A percentile compares a stretch with the other conserved stretches of the same genome.
Conservation (phyloP, 2,113 vertebrate genomes). For the Rhizomys pruinosus region DNA sequence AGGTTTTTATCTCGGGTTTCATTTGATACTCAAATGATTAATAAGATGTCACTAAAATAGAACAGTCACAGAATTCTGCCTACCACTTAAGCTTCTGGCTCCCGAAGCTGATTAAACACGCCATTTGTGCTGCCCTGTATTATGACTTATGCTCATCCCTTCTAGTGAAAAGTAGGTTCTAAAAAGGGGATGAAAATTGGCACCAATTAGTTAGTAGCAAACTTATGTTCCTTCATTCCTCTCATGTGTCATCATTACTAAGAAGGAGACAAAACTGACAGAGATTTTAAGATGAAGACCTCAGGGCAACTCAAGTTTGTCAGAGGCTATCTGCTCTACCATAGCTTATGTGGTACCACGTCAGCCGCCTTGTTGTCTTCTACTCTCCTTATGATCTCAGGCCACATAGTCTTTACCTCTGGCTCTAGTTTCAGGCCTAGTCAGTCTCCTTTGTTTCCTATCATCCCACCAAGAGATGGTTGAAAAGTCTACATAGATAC, state of each 20-base stretch:
- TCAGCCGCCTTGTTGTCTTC: background rate
- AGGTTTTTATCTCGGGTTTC: background rate
- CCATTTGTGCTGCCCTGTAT: background rate
- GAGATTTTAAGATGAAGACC: constrained; percentile 28
- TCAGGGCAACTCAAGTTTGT: background rate
- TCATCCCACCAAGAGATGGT: background rate
- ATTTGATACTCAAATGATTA: constrained; percentile 52
- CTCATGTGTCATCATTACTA: background rate
- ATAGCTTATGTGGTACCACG: background rate
- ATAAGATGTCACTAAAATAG: constrained; percentile 22
- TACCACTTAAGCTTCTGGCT: constrained; percentile 43
- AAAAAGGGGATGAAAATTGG: constrained; percentile 47
- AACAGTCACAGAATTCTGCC: constrained; percentile 26
- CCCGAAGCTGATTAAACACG: constrained; percentile 40
- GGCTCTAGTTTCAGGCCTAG: background rate
- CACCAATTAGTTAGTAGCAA: constrained; percentile 41
- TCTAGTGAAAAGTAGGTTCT: constrained; percentile 34
- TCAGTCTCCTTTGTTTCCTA: background rate
- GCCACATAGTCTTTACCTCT: constrained; percentile 18
- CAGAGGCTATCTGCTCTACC: background rate
- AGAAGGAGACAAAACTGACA: background rate
- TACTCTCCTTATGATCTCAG: background rate
- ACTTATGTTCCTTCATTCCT: background rate
- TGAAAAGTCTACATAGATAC: constrained; percentile 26
- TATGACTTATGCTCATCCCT: background rate